Base-by-base conservation (phyloP, 2,113 vertebrate genomes). In the Amia ocellicauda region DNA sequence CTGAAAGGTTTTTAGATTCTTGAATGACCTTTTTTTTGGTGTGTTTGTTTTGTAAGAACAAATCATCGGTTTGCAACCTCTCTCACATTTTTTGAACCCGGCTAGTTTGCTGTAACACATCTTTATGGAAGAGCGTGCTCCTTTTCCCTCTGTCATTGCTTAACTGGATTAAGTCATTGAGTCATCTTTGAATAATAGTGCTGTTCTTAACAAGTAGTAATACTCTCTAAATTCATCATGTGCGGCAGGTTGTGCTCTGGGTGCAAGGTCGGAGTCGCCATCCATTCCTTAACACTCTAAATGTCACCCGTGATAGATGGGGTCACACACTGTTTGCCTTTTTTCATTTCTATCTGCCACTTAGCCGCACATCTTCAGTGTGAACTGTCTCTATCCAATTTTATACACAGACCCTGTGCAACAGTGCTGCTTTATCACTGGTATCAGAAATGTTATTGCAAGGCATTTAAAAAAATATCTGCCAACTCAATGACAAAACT, bases 281-380 rank as follows among this genome's bases (percentile, higher is more conserved):
- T 82, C 72, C 65, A 73, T 84, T 77, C 74, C 84, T 78, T 69
- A 77, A 76, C 70, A 79, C 41, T 54, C 59, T 17, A 63, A 58
- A 71, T 79, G 78, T 78, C 74, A 29, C 40, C 41, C 43, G 63
- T 87, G 81, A 86, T 74, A 58, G 73, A 89, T 83, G 79, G 72
- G 72, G 74, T 73, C 52, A 47, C 45, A 68, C 52, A 45, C 43
- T 67, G 68, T 68, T 68, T 68, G 62, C 13, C 55, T 64, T 61
- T 72, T 63, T 74, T 64, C 69, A 58, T 74, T 54, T 66, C 62
- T 73, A 68, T 54, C 62, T 65, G 69, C 68, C 70, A 72, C 67
- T 45, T 71, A 58, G 72, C 65, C 69, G 63, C 59, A 36, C 51
- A 11, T 45, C 67, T 65, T 73, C 70, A 45, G 50, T 73, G 31